Conservation (phyloP, 2,888 invertebrate genomes). For the Drosophila anomalata region DNA sequence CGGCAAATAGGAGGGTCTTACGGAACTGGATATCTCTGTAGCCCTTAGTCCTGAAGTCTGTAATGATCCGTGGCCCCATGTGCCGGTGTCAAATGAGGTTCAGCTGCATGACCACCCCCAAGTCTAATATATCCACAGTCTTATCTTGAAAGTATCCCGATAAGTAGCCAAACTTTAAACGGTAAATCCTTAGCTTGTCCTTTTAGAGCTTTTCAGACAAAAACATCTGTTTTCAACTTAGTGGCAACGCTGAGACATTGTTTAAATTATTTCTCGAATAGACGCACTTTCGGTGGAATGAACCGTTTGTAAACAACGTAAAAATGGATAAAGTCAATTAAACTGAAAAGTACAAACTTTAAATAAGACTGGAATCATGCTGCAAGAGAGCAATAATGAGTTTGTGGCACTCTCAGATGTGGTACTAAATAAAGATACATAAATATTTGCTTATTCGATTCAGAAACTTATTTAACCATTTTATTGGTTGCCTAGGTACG, state of each 20-base stretch:
- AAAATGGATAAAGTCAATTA: slow-evolving; percentile 16
- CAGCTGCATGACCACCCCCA: too few species aligned
- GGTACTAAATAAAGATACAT: slow-evolving; percentile 40
- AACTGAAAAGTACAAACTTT: not conserved
- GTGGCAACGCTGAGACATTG: slow-evolving; percentile 10
- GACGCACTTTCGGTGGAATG: slow-evolving; percentile 1
- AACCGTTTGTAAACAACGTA: not conserved
- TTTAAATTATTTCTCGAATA: slow-evolving; percentile 43
- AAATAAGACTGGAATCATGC: slow-evolving; percentile 40
- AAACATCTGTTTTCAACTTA: slow-evolving; percentile 5
- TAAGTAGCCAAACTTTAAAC: too few species aligned
- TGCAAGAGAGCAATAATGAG: slow-evolving; percentile 37
- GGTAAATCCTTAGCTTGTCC: too few species aligned
- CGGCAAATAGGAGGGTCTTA: too few species aligned
- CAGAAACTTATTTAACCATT: not conserved
- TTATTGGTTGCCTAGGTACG: slow-evolving; percentile 67
- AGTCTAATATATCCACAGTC: too few species aligned
- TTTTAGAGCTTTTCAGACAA: not conserved
- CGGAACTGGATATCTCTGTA: too few species aligned
- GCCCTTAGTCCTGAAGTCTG: too few species aligned
- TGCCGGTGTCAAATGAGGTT: too few species aligned
- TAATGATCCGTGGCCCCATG: too few species aligned
- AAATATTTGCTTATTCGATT: not conserved
- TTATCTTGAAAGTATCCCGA: too few species aligned
- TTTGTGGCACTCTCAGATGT: slow-evolving; percentile 64